Base-by-base conservation (phyloP, 2,888 invertebrate species). In the Sarcophaga carnaria region DNA sequence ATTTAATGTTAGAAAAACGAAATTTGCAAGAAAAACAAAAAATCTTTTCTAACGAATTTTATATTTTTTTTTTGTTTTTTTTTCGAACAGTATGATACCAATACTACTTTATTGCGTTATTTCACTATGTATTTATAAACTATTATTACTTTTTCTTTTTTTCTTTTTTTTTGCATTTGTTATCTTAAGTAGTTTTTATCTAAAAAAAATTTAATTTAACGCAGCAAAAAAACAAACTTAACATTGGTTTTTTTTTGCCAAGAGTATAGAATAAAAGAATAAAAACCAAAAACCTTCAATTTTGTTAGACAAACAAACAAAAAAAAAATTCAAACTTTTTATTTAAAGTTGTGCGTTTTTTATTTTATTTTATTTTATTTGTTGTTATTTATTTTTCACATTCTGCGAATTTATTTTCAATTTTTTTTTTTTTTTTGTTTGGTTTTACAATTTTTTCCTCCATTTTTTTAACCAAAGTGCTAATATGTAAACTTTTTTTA, bases 211-310 rank as follows among this genome's bases (percentile, higher is more conserved):
- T 67, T 69, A 81, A 81, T 75, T 75, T 67, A 59, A 67, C 14
- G 49, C 1, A 14, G 14, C 12, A 11, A 14, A 11, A 14, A 49
- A 49, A 49, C 49, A 49, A 49, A 49, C 3, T 49, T 54, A 17
- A 17, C 12, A 74, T 11, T 54, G 2, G 27, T 22, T 45, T 72
- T 77, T 60, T 67, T 83, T 69, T 27, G 63, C 77, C 63, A 22
- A 47, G 70, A 78, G 2, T 37, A 37, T 37, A 37, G 37, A 37
- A 66, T 6, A 66, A 70, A 82, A 78, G 14, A 6, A 3, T 11
- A 67, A 70, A 20, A 37, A 69, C 49, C 49, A 71, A 83, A 83
- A 83, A 83, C 74, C 78, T 81, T 81, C 69, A 70, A 49, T 25
- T 81, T 71, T 71, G 12, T 49, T 72, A 80, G 64, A 74, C 47